A percentile compares a stretch with the other conserved stretches of the same genome.
Conservation (phyloP, 1,140 invertebrate species). For the Pseudomyrmex gracilis region DNA sequence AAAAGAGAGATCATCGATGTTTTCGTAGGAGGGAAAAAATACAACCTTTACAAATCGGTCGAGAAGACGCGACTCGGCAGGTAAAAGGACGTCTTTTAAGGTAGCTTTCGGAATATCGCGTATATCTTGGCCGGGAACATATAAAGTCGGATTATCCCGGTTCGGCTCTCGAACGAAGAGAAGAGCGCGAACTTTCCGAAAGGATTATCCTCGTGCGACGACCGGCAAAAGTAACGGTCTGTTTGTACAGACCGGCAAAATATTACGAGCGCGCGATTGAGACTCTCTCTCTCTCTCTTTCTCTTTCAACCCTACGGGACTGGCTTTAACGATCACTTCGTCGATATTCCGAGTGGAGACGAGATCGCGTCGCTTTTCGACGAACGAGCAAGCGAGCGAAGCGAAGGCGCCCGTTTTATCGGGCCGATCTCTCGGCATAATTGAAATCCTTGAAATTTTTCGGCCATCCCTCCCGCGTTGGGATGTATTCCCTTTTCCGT, state of each 20-base stretch:
- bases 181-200: constrained; percentile 13
- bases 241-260: constrained; percentile 33
- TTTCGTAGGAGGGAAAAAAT: too few species aligned
- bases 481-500: constrained; percentile 21
- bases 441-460: constrained; percentile 50
- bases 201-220: constrained; percentile 23
- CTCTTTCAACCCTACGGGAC: too few species aligned
- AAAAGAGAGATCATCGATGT: not conserved
- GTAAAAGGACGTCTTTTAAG: not conserved
- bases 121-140: not conserved
- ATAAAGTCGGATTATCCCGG: constrained; percentile 62
- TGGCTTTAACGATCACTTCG: constrained; percentile 35
- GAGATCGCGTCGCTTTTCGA: not conserved
- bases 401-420: not conserved
- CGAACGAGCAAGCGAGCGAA: not conserved
- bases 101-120: not conserved
- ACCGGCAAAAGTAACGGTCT: constrained; percentile 21
- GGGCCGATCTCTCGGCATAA: constrained; percentile 17
- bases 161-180: not conserved
- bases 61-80: too few species aligned
- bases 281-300: not conserved
- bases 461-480: constrained; percentile 35
- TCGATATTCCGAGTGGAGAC: constrained; percentile 10
- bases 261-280: constrained; percentile 1
- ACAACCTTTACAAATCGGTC: not conserved